Evolutionary conservation across 2,888 invertebrate genomes (phyloP), one percentile per base, ranked within the genome.

Genomic region (Machimus atricapillus): DNA sequence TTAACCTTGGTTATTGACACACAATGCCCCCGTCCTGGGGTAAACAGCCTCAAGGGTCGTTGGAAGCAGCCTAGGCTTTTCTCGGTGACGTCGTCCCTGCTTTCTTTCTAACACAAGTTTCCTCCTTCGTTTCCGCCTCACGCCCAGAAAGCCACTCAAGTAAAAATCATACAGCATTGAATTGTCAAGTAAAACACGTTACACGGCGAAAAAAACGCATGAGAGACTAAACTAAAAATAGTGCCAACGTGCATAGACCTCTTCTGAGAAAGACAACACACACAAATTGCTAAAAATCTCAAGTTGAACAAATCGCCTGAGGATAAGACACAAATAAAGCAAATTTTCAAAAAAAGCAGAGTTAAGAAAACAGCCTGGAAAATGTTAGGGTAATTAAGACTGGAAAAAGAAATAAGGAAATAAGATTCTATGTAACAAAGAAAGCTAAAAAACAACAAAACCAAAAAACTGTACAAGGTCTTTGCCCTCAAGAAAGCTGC

Each of bases 1-100:
- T 81, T 81, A 81, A 81, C 81, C 56, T 81, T 81, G 81, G n/a
- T 56, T 52, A 31, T 52, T 81, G 56, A 16, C 52, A 79, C 23
- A 66, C 79, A 79, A 66, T 82, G 23, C 23, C 37, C 8, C 14
- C 14, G 58, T 5, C 8, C 14, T 27, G 76, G 37, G 58, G 82
- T 82, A 82, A 66, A 82, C 82, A 82, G 58, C 82, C 82, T 82
- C 82, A 82, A 82, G 82, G 82, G 52, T 66, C 66, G 66, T 66
- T 52, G 52, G 79, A 58, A 56, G 52, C 23, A 66, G 8, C n/a
- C 66, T 40, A 58, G 56, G 40, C 34, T 82, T 58, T 82, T 58
- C 34, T 19, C 23, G 8, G 23, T 82, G 56, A 56, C 34, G 34
- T 66, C 82, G n/a, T 56, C 34, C 8, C 16, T 1, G 14, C 31